Conservation (phyloP, 2,888 invertebrate genomes). For the Tetragnatha montana region DNA sequence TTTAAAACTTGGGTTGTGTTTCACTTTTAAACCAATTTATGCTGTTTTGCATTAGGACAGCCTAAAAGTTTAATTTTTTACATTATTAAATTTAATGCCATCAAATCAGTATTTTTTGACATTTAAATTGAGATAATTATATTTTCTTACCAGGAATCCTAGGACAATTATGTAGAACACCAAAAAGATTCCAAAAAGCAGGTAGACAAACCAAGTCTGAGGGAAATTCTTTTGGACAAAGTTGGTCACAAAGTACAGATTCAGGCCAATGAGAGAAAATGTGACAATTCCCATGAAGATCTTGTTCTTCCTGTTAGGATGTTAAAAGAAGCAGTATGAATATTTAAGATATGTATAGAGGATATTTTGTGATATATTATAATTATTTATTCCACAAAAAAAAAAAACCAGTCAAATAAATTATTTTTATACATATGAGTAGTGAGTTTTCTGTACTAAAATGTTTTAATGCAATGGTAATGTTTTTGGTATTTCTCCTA, state of each 20-base stretch:
- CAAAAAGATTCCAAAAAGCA: slow-evolving; percentile 79
- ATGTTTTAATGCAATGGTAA: no score
- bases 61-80: no score
- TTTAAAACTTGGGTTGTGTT: not conserved
- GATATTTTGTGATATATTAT: not conserved
- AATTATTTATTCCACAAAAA: not conserved
- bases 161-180: slow-evolving; percentile 84
- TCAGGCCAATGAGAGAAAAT: slow-evolving; percentile 84
- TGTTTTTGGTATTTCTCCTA: no score
- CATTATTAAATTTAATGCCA: no score
- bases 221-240: slow-evolving; percentile 78
- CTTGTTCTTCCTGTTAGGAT: slow-evolving; percentile 81
- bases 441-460: no score
- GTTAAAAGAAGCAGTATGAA: not conserved
- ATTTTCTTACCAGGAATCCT: slow-evolving; percentile 81
- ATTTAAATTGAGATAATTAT: no score
- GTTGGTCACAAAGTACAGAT: slow-evolving; percentile 86
- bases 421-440: not conserved
- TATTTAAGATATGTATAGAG: not conserved
- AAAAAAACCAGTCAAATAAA: not conserved
- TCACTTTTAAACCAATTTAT: not conserved
- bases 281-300: slow-evolving; percentile 83
- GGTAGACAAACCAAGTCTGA: slow-evolving; percentile 76
- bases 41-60: not conserved
- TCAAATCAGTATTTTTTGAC: no score